Conservation (phyloP, 2,888 invertebrate species). For the Agrotis ipsilon region DNA sequence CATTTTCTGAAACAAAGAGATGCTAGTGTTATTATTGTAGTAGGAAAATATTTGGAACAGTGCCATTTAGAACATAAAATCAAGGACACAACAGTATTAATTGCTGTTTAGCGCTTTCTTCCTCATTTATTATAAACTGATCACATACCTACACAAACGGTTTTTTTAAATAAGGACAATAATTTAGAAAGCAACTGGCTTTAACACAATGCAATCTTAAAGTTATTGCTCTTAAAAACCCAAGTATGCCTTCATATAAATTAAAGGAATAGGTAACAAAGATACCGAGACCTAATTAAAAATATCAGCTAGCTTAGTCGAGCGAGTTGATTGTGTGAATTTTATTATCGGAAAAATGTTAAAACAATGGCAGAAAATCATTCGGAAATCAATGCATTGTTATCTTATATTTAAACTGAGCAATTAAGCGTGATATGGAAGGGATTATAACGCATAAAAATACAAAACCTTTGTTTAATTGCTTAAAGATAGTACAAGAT, state of each 20-base stretch:
- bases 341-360: not conserved
- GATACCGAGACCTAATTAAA: too few species aligned
- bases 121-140: conserved; percentile 7
- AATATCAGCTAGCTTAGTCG: not conserved
- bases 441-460: conserved; percentile 20
- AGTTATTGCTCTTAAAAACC: not conserved
- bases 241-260: not conserved
- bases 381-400: conserved; percentile 43
- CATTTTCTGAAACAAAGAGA: conserved; percentile 79
- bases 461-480: conserved; percentile 33
- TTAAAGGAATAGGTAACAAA: not conserved
- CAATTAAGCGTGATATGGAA: conserved; percentile 18
- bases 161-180: not conserved
- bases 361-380: conserved; percentile 22
- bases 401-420: conserved; percentile 28
- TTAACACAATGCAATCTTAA: not conserved
- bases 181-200: not conserved
- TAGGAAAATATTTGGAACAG: conserved; percentile 48
- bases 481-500: conserved; percentile 34
- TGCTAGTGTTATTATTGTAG: conserved; percentile 23
- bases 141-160: not conserved
- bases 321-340: not conserved
- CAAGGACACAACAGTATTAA: conserved; percentile 35
- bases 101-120: conserved; percentile 19
- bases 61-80: conserved; percentile 48